A percentile compares a stretch with the other conserved stretches of the same genome.
Conservation (phyloP, 2,113 vertebrate genomes). For the Thryonomys swinderianus region DNA sequence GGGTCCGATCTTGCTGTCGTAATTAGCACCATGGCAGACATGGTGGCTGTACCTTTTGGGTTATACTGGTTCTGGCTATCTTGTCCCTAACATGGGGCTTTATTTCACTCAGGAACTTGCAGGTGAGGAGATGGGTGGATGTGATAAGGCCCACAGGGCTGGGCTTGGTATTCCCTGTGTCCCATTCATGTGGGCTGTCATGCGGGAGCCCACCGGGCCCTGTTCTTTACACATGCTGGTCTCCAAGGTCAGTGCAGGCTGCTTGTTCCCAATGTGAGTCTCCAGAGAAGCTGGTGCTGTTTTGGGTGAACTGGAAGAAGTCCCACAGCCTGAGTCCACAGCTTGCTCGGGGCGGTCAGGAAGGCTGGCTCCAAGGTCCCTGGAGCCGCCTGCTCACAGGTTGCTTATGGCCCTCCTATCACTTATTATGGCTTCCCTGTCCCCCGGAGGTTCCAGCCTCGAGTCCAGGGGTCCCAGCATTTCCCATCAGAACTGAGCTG, state of each 20-base stretch:
- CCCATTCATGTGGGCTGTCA: background rate
- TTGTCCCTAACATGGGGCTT: background rate
- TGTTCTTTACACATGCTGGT: background rate
- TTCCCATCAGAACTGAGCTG: background rate
- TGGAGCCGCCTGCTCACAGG: background rate
- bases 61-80: background rate
- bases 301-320: background rate
- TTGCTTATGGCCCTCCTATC: too few relatives aligned
- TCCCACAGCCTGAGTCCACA: background rate
- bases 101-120: background rate
- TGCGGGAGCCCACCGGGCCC: background rate
- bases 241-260: background rate
- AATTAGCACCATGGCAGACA: background rate
- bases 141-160: too few relatives aligned
- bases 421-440: background rate
- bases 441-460: background rate
- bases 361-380: too few relatives aligned
- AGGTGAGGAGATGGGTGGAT: too few relatives aligned
- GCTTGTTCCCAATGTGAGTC: background rate
- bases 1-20: background rate
- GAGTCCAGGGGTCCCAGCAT: too few relatives aligned
- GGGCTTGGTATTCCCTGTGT: too few relatives aligned
- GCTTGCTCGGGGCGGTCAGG: too few relatives aligned
- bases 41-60: background rate
- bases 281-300: too few relatives aligned